A percentile compares a stretch with the other conserved stretches of the same genome.
These are phyloP conservation scores for Odontamblyopus rebecca DNA, from an alignment of 2,797 vertebrate species.

Conservation along the genomic window DNA sequence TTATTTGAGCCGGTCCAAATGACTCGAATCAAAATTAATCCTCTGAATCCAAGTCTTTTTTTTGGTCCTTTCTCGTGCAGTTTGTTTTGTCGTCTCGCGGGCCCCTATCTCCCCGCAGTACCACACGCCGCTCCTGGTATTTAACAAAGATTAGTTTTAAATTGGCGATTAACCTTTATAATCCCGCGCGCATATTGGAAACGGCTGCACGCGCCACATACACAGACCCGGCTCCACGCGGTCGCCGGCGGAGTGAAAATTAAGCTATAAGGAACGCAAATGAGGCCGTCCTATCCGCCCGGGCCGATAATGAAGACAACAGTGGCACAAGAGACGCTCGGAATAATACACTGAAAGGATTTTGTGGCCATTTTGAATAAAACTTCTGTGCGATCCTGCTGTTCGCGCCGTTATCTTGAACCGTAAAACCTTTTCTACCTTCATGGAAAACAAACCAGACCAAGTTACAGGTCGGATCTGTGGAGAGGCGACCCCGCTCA, in stretches of 20 bases:
- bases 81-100: constrained; percentile 65
- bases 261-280: constrained; percentile 70
- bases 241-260: constrained; percentile 59
- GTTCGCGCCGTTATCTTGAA: constrained; percentile 54
- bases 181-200: constrained; percentile 69
- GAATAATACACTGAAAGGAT: constrained; percentile 66
- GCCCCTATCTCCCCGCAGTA: constrained; percentile 66
- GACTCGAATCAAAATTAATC: not conserved
- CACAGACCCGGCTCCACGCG: constrained; percentile 65
- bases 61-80: not conserved
- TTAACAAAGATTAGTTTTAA: constrained; percentile 80
- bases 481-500: too few species aligned
- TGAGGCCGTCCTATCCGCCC: constrained; percentile 74
- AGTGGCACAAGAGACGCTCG: constrained; percentile 65
- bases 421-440: too few species aligned
- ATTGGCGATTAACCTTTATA: constrained; percentile 82
- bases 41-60: not conserved
- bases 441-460: too few species aligned
- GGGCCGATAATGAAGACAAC: constrained; percentile 76
- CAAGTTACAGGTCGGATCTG: too few species aligned
- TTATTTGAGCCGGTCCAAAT: not conserved
- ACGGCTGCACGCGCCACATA: constrained; percentile 61
- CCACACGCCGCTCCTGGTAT: constrained; percentile 65
- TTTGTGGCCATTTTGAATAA: constrained; percentile 69
- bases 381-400: constrained; percentile 54